Conservation (phyloP, 2,113 vertebrate genomes). For the Geococcyx californianus region DNA sequence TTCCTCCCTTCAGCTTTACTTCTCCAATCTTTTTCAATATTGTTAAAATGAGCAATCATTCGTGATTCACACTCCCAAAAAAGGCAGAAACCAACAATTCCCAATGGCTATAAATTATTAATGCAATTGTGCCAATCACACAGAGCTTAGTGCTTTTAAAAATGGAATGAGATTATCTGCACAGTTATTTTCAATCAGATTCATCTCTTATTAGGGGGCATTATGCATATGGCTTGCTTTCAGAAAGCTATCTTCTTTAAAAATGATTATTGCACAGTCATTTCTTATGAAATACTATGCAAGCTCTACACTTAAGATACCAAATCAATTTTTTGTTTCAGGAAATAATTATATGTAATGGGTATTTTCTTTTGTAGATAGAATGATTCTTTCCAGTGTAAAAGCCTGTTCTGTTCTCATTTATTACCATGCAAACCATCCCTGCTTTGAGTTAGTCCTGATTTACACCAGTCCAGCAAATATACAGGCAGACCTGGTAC, state of each 20-base stretch:
- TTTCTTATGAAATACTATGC: conserved; percentile 43
- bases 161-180: conserved; percentile 52
- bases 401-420: background rate
- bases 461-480: background rate
- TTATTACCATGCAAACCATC: background rate
- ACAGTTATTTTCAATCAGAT: conserved; percentile 40
- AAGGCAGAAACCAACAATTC: conserved; percentile 59
- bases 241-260: conserved; percentile 9
- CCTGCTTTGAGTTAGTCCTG: background rate
- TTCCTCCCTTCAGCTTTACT: conserved; percentile 40
- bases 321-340: conserved; percentile 48
- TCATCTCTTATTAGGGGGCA: conserved; percentile 49
- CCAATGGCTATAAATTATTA: conserved; percentile 66
- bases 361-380: conserved; percentile 30
- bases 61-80: conserved; percentile 57
- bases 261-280: conserved; percentile 43
- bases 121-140: conserved; percentile 66
- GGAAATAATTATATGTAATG: conserved; percentile 28
- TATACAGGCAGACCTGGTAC: background rate
- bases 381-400: background rate
- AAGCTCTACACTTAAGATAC: conserved; percentile 8
- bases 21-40: conserved; percentile 52
- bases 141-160: conserved; percentile 54
- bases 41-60: conserved; percentile 62
- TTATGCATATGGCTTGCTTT: conserved; percentile 9